Evolutionary conservation across 2,888 invertebrate genomes (phyloP).

Genomic region (Antheraea assamensis): DNA sequence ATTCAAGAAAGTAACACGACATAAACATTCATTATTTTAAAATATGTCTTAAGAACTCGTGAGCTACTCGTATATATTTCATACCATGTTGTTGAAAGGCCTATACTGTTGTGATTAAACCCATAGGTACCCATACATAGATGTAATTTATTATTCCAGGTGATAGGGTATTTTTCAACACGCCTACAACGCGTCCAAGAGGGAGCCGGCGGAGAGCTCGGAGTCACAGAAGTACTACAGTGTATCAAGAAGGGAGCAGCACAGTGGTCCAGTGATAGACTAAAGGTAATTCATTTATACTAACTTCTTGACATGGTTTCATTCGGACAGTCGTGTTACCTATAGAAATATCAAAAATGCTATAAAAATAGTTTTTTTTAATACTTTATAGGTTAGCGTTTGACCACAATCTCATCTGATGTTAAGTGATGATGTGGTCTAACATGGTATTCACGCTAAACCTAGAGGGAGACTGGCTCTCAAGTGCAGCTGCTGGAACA

Average conservation of each 20-base stretch:
- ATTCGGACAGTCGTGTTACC: not conserved
- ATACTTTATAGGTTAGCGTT: too few species aligned
- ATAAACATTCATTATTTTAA: too few species aligned
- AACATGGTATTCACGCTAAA: too few species aligned
- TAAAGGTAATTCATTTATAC: slow-evolving; percentile 85
- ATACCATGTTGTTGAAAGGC: not conserved
- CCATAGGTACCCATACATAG: not conserved
- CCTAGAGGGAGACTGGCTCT: too few species aligned
- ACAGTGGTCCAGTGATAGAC: slow-evolving; percentile 96
- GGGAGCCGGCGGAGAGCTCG: slow-evolving; percentile 85
- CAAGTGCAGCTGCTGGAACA: too few species aligned
- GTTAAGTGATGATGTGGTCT: too few species aligned
- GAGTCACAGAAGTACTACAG: slow-evolving; percentile 92
- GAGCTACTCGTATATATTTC: too few species aligned
- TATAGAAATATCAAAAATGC: not conserved
- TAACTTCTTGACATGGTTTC: not conserved
- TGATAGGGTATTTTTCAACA: slow-evolving; percentile 84
- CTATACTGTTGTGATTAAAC: not conserved
- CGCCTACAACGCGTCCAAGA: slow-evolving; percentile 84
- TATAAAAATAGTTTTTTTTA: not conserved
- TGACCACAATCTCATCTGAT: too few species aligned
- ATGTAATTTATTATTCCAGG: slow-evolving; percentile 53
- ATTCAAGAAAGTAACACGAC: too few species aligned
- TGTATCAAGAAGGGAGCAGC: slow-evolving; percentile 95
- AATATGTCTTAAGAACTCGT: too few species aligned